Percentiles rank a stretch among this genome's conserved stretches.
Conservation (phyloP, 1,140 invertebrate species). For the Neotoxoptera formosana region DNA sequence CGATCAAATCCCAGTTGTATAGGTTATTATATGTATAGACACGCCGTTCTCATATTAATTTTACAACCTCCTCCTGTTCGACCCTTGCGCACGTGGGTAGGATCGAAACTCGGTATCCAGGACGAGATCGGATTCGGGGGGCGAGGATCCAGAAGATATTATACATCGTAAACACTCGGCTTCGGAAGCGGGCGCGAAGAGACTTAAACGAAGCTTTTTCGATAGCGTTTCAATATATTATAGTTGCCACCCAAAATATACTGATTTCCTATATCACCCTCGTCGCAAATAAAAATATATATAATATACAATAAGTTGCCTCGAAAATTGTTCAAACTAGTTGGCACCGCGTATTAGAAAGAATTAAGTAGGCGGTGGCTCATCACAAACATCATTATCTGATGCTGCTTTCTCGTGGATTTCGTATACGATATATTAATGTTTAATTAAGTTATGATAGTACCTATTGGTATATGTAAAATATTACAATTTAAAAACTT, state of each 20-base stretch:
- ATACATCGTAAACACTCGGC: not conserved
- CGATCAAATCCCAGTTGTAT: not conserved
- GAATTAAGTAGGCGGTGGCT: not conserved
- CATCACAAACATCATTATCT: not conserved
- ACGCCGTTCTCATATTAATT: not conserved
- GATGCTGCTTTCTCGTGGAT: not conserved
- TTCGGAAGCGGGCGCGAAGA: not conserved
- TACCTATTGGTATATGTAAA: too few species aligned
- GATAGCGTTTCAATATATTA: not conserved
- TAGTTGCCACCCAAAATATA: not conserved
- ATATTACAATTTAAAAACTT: too few species aligned
- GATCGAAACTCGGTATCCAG: not conserved
- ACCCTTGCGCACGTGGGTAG: not conserved
- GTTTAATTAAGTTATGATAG: too few species aligned
- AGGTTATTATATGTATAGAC: not conserved
- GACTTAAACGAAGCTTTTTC: not conserved
- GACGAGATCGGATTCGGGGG: not conserved
- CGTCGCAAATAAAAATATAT: not conserved
- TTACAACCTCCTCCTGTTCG: not conserved
- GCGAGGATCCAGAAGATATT: not conserved
- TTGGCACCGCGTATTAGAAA: not conserved
- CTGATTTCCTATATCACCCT: rapidly evolving
- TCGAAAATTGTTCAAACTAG: not conserved
- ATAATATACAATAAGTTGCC: too few species aligned
- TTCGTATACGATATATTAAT: not conserved